Conservation (phyloP, 2,113 vertebrate genomes). For the Thunnus maccoyii region DNA sequence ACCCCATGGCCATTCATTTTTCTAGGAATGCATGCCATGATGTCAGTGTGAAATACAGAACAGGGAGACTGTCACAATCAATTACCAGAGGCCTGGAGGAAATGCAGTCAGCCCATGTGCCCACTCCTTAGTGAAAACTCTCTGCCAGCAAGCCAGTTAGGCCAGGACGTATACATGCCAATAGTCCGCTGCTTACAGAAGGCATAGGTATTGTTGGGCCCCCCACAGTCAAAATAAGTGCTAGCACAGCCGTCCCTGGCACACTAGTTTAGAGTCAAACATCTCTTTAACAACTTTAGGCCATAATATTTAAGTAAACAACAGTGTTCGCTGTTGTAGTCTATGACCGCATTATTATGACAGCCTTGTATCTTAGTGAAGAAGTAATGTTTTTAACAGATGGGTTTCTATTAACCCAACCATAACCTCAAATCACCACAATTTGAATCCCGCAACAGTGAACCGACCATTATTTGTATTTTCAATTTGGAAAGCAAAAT, state of each 20-base stretch:
- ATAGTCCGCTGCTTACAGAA: not conserved
- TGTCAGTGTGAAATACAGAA: slow-evolving; percentile 75
- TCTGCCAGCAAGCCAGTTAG: slow-evolving; percentile 32
- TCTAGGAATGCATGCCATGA: slow-evolving; percentile 65
- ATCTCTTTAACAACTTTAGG: slow-evolving; percentile 13
- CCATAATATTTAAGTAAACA: not conserved
- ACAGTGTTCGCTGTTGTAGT: not conserved
- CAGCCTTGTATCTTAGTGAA: not conserved
- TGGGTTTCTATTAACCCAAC: not conserved
- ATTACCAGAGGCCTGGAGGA: slow-evolving; percentile 67
- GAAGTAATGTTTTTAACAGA: not conserved
- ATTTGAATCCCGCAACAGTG: not conserved
- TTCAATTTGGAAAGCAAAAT: slow-evolving; percentile 12
- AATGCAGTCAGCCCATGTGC: slow-evolving; percentile 51
- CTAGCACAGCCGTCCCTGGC: not conserved
- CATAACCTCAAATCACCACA: not conserved
- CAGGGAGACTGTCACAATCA: slow-evolving; percentile 72
- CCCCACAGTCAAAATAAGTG: slow-evolving; percentile 1
- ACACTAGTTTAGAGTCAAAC: slow-evolving; percentile 19
- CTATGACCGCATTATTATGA: not conserved
- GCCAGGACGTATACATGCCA: slow-evolving; percentile 18
- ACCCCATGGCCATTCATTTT: slow-evolving; percentile 58
- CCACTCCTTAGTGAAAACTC: slow-evolving; percentile 51
- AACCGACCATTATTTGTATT: not conserved
- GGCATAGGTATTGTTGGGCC: not conserved